These are phyloP conservation scores for Brachylomia viminalis DNA, from an alignment of 2,888 invertebrate genomes.

Conservation along the genomic window DNA sequence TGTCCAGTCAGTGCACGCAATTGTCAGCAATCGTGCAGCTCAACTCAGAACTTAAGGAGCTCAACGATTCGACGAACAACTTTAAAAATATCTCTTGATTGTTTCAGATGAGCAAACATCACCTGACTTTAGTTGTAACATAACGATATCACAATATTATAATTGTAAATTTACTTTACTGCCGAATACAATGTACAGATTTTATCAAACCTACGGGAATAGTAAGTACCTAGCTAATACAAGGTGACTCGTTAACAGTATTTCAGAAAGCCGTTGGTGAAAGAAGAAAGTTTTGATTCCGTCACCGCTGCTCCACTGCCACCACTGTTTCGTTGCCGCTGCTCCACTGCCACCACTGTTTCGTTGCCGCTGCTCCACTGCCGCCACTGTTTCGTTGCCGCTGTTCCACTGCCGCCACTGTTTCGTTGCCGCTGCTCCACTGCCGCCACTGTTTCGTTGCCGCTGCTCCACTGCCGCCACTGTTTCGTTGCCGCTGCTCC, in stretches of 20 bases:
- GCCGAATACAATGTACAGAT: not conserved
- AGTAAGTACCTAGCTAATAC: conserved; percentile 1
- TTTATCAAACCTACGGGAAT: not conserved
- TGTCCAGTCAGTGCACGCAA: no score
- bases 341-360: no score
- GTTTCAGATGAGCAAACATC: conserved; percentile 3
- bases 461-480: no score
- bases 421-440: not conserved
- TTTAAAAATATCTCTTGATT: not conserved
- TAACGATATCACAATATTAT: not conserved
- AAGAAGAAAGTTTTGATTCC: not conserved
- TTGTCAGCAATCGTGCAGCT: no score
- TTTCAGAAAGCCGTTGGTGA: not conserved
- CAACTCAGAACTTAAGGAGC: no score
- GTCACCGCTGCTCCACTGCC: not conserved
- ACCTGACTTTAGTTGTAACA: not conserved
- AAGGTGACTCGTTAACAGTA: not conserved
- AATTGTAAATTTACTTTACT: not conserved
- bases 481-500: no score
- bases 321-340: not conserved
- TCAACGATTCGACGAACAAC: no score
- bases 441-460: not conserved
- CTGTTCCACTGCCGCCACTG: no score
- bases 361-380: not conserved
- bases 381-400: not conserved